Percentiles rank a stretch among this genome's conserved stretches.
phyloP scores from a whole-genome alignment of 1,140 invertebrate genomes.

The Euura lappo region DNA sequence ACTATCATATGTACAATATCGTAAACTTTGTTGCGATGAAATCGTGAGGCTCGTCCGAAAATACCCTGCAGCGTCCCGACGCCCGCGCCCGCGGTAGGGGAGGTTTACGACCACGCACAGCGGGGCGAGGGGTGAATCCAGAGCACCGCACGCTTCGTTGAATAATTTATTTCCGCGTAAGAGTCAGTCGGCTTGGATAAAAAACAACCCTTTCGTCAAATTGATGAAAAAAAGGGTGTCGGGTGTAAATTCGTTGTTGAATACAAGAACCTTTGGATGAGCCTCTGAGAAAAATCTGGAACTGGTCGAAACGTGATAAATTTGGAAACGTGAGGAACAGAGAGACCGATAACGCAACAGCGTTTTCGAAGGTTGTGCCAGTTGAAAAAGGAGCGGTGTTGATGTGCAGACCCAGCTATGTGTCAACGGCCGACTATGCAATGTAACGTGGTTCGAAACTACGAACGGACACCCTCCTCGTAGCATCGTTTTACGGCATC shows the following conservation, averaged over 20 bases:
- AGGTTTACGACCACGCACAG: too few relatives aligned
- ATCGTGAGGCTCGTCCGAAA: background rate
- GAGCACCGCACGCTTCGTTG: background rate
- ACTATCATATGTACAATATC: background rate
- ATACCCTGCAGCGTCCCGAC: background rate
- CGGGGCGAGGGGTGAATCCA: too few relatives aligned
- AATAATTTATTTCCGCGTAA: background rate
- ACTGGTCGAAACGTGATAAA: too few relatives aligned
- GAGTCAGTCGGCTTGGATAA: background rate
- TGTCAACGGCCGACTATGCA: background rate
- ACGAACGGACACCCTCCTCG: conserved; percentile 1
- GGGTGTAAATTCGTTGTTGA: too few relatives aligned
- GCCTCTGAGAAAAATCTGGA: too few relatives aligned
- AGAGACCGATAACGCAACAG: too few relatives aligned
- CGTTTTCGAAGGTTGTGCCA: background rate
- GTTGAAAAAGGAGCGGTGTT: background rate
- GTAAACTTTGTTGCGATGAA: background rate
- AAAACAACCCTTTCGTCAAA: too few relatives aligned
- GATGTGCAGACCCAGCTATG: background rate
- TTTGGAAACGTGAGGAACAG: too few relatives aligned
- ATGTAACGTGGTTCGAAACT: background rate
- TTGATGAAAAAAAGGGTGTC: too few relatives aligned
- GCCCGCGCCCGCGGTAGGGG: background rate
- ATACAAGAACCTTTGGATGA: too few relatives aligned
- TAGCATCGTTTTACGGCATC: conserved; percentile 7